Evolutionary conservation across 2,888 invertebrate genomes (phyloP), one percentile per base, ranked within the genome.

Genomic region (Sminthurides aquaticus): DNA sequence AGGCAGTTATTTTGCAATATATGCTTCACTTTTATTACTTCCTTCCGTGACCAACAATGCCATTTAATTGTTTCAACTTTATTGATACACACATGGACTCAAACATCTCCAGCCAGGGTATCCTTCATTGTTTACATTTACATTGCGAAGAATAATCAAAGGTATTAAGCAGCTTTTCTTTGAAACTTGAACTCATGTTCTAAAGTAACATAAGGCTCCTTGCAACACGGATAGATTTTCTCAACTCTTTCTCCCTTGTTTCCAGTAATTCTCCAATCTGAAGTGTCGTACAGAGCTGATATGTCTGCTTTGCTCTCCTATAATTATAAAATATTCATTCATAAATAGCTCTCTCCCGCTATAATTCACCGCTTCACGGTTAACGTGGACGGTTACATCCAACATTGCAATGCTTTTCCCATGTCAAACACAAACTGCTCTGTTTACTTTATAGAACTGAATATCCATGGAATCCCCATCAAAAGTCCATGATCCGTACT

Each of bases 401-500:
- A n/a, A n/a, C n/a, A n/a, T n/a, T n/a, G n/a, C n/a, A n/a, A n/a
- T n/a, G n/a, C n/a, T n/a, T n/a, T n/a, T n/a, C n/a, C n/a, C n/a
- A n/a, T n/a, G n/a, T n/a, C n/a, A n/a, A n/a, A n/a, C n/a, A n/a
- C n/a, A n/a, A n/a, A n/a, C n/a, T n/a, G n/a, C n/a, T n/a, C n/a
- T n/a, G n/a, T n/a, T 15, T 34, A 34, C 43, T 5, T 34, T 15
- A 15, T 34, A 34, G 15, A 34, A 34, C 43, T 34, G 43, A 15
- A 52, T 8, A 22, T 52, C 52, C 18, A 52, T 5, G 20, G 52
- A 18, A 5, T 15, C 5, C 20, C 52, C 52, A 22, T 52, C 52
- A 5, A 52, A 20, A 22, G 52, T 20, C 52, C 52, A 52, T 8
- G 52, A 52, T 5, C 52, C 52, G 20, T 52, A 52, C 52, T 52